phyloP scores from a whole-genome alignment of 1,140 invertebrate species.

The Drosophila oshimai region DNA sequence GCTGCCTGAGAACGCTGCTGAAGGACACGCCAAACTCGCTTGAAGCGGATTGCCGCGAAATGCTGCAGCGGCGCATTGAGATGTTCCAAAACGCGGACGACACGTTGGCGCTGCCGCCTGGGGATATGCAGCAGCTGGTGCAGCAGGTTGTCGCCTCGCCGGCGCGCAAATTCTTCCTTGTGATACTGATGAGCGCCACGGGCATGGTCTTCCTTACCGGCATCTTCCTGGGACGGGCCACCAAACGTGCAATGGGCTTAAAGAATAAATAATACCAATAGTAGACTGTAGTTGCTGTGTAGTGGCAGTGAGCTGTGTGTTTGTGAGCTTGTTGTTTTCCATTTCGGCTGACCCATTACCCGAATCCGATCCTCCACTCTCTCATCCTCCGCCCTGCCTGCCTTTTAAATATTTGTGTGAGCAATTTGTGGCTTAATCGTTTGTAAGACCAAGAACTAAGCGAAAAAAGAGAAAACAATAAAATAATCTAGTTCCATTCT shows the following conservation, averaged over 20 bases:
- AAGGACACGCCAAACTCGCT: slow-evolving; percentile 87
- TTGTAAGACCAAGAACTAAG: slow-evolving; percentile 66
- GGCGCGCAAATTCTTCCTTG: slow-evolving; percentile 90
- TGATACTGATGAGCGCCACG: slow-evolving; percentile 87
- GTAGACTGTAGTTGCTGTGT: slow-evolving; percentile 53
- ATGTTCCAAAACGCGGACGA: slow-evolving; percentile 94
- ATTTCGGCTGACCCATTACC: slow-evolving; percentile 33
- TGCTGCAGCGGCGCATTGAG: slow-evolving; percentile 91
- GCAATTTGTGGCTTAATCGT: slow-evolving; percentile 72
- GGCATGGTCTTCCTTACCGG: slow-evolving; percentile 91
- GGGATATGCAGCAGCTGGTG: slow-evolving; percentile 89
- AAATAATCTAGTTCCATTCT: slow-evolving; percentile 45
- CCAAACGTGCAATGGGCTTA: slow-evolving; percentile 87
- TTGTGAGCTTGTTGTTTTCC: slow-evolving; percentile 38
- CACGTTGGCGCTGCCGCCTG: slow-evolving; percentile 85
- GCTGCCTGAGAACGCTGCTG: slow-evolving; percentile 90
- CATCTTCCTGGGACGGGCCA: slow-evolving; percentile 91
- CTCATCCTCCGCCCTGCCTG: slow-evolving; percentile 9
- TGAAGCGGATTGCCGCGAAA: slow-evolving; percentile 89
- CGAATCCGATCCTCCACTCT: slow-evolving; percentile 22
- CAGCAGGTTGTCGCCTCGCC: slow-evolving; percentile 88
- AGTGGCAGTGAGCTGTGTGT: slow-evolving; percentile 38
- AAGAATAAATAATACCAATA: slow-evolving; percentile 84
- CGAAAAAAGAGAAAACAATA: slow-evolving; percentile 23
- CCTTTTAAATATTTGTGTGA: slow-evolving; percentile 45